A percentile compares a stretch with the other conserved stretches of the same genome.
phyloP scores from a whole-genome alignment of 2,113 vertebrate species.

The Ellobius talpinus region DNA sequence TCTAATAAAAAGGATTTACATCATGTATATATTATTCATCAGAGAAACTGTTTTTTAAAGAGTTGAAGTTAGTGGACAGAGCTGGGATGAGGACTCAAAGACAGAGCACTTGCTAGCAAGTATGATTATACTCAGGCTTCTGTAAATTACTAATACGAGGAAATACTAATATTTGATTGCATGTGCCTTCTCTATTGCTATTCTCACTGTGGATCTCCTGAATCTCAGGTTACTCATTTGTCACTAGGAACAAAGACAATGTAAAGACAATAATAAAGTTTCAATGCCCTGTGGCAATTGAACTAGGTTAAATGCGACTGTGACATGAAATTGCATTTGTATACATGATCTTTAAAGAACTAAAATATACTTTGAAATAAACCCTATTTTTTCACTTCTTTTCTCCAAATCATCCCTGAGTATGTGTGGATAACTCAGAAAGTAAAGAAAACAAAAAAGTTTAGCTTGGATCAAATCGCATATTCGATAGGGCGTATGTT shows the following conservation, averaged over 20 bases:
- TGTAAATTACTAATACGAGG: neutral
- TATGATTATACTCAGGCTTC: neutral
- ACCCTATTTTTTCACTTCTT: constrained; percentile 22
- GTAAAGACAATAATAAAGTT: neutral
- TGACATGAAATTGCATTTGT: neutral
- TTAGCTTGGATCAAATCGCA: constrained; percentile 40
- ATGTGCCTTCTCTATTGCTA: neutral
- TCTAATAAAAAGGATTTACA: neutral
- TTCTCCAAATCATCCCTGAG: constrained; percentile 49
- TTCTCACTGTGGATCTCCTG: neutral
- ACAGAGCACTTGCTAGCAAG: neutral
- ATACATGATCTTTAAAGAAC: neutral
- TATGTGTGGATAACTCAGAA: neutral
- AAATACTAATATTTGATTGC: neutral
- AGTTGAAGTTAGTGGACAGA: neutral
- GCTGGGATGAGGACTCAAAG: neutral
- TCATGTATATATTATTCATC: neutral
- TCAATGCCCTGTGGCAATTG: neutral
- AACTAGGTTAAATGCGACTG: neutral
- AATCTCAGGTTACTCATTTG: constrained; percentile 17
- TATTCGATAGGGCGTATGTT: neutral
- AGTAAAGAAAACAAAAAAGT: constrained; percentile 4
- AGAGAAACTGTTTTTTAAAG: neutral
- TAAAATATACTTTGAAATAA: constrained; percentile 47
- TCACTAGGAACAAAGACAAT: constrained; percentile 41